Conservation (phyloP, 2,113 vertebrate genomes). For the Ciconia boyciana region DNA sequence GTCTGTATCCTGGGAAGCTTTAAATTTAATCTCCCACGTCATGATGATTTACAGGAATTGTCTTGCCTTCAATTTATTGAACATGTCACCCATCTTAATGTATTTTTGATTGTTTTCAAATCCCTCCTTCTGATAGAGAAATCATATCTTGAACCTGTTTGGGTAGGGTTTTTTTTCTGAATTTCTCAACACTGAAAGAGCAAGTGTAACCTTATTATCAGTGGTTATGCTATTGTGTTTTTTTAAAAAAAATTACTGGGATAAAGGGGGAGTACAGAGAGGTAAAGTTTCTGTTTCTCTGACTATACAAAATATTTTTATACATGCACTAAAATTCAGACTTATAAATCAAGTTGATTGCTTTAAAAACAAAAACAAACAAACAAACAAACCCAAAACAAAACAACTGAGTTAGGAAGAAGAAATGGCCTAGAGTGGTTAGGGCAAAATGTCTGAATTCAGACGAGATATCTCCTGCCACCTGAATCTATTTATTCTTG, state of each 20-base stretch:
- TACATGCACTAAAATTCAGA: background rate
- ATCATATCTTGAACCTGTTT: background rate
- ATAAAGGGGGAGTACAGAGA: background rate
- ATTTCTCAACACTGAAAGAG: background rate
- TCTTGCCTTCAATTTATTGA: conserved; percentile 29
- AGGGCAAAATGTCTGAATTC: background rate
- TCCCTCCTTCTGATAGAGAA: background rate
- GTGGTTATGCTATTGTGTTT: background rate
- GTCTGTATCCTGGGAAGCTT: conserved; percentile 6
- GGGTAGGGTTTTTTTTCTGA: background rate
- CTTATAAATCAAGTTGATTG: background rate
- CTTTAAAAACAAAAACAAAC: background rate
- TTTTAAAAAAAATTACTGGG: background rate
- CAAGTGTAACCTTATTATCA: background rate
- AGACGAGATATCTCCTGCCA: background rate
- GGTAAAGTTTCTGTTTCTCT: background rate
- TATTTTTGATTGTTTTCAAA: conserved; percentile 15
- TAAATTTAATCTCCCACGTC: conserved; percentile 34
- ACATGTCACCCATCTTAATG: conserved; percentile 6
- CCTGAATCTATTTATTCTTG: background rate
- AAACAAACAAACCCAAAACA: background rate
- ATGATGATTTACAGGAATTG: conserved; percentile 51
- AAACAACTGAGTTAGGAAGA: background rate
- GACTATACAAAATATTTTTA: background rate
- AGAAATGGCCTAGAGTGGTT: background rate